phyloP scores from a whole-genome alignment of 2,113 vertebrate species.

The Perognathus longimembris region DNA sequence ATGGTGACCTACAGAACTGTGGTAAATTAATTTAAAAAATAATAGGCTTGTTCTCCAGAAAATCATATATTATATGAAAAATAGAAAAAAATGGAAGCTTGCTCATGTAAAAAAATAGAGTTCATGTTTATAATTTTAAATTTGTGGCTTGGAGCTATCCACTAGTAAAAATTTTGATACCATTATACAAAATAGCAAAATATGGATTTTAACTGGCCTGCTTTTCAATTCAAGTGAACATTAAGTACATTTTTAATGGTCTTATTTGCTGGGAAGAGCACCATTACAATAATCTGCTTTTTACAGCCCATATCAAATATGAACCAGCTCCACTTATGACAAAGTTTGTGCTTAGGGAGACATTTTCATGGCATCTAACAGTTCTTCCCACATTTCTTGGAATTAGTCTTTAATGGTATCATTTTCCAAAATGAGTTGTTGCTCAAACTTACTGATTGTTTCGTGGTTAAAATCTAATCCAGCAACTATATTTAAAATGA shows the following conservation, averaged over 20 bases:
- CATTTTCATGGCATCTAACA: slow-evolving; percentile 76
- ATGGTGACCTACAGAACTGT: too few species aligned
- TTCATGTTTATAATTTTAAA: slow-evolving; percentile 71
- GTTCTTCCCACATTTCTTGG: slow-evolving; percentile 74
- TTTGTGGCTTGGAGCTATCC: slow-evolving; percentile 71
- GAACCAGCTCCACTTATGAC: slow-evolving; percentile 77
- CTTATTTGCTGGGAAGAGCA: slow-evolving; percentile 81
- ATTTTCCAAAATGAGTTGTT: slow-evolving; percentile 80
- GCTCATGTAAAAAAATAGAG: slow-evolving; percentile 34
- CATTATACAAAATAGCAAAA: slow-evolving; percentile 73
- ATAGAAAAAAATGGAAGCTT: slow-evolving; percentile 51
- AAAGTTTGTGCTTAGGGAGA: slow-evolving; percentile 83
- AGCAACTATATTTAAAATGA: slow-evolving; percentile 72
- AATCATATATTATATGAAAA: not conserved
- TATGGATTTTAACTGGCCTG: slow-evolving; percentile 78
- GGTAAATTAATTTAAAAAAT: too few species aligned
- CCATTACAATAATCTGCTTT: slow-evolving; percentile 82
- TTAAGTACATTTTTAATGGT: slow-evolving; percentile 83
- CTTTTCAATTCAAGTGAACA: slow-evolving; percentile 81
- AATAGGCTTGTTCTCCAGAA: not conserved
- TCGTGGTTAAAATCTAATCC: slow-evolving; percentile 78
- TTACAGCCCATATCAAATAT: slow-evolving; percentile 79
- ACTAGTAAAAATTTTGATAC: slow-evolving; percentile 76
- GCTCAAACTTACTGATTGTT: slow-evolving; percentile 74
- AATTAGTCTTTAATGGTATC: slow-evolving; percentile 79